Evolutionary conservation across 2,113 vertebrate genomes (phyloP).

Genomic region (Panthera tigris): DNA sequence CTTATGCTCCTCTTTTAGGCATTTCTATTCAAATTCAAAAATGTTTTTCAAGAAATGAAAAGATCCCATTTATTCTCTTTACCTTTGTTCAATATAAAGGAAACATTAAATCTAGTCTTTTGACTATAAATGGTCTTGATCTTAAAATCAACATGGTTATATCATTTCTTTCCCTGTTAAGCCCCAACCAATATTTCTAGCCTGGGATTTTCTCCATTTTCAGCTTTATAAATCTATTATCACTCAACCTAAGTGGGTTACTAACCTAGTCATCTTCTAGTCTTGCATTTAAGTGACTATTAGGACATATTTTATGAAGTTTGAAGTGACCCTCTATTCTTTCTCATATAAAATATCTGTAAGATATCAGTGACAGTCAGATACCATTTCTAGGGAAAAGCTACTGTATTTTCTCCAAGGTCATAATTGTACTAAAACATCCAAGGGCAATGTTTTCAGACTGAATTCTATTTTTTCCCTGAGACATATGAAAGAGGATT

Average conservation of each 20-base stretch:
- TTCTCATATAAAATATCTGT: slow-evolving; percentile 71
- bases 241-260: slow-evolving; percentile 60
- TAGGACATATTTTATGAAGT: slow-evolving; percentile 69
- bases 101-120: slow-evolving; percentile 36
- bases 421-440: slow-evolving; percentile 69
- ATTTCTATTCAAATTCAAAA: slow-evolving; percentile 23
- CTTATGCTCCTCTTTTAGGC: background rate
- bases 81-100: slow-evolving; percentile 40
- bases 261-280: slow-evolving; percentile 63
- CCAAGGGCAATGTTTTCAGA: slow-evolving; percentile 74
- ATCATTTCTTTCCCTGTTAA: slow-evolving; percentile 53
- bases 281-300: slow-evolving; percentile 69
- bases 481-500: slow-evolving; percentile 69
- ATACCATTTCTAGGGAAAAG: slow-evolving; percentile 69
- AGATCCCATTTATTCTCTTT: slow-evolving; percentile 40
- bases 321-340: slow-evolving; percentile 69
- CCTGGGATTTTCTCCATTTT: slow-evolving; percentile 56
- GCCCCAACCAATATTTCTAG: slow-evolving; percentile 52
- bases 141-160: slow-evolving; percentile 50
- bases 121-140: slow-evolving; percentile 53
- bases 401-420: slow-evolving; percentile 71
- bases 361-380: slow-evolving; percentile 71
- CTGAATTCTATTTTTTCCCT: slow-evolving; percentile 68
- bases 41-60: background rate
- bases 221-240: slow-evolving; percentile 67